Base-by-base conservation (phyloP, 2,113 vertebrate species). In the Sinocyclocheilus anshuiensis region DNA sequence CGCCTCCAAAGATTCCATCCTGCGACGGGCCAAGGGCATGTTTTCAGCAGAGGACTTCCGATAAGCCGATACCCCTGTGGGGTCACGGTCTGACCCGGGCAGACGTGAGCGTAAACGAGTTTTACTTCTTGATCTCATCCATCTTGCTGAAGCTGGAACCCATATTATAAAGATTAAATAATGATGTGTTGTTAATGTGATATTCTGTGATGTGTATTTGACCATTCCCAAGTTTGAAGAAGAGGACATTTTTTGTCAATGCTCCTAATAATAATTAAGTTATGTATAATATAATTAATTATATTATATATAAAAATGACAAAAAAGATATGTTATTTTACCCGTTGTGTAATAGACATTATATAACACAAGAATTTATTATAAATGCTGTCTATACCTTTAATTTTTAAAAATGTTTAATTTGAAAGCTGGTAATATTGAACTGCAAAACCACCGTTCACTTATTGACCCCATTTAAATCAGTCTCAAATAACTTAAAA, bases 21-120 rank as follows among this genome's bases (percentile, higher is more conserved):
- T 98, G 72, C 97, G 97, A 72, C 95, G 97, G 0, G 97, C 97
- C 90, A 96, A 94, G 91, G 97, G 97, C 92, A 97, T 99, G 97
- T 99, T 98, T 83, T 96, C 94, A 0, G 96, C 97, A 0, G 97
- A 98, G 0, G 97, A 98, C 91, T 95, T 98, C 92, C 97, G 97
- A 87, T 99, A 95, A 91, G 65, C 20, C 0, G 12, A 6, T 29
- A 48, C 9, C 4, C 20, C 8, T 10, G 7, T 71, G n/a, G 8
- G 6, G 18, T 48, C 11, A 12, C 3, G 11, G 45, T 11, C 10
- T 48, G 45, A 3, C 45, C 11, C 3, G 10, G 45, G 45, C 33
- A 57, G 48, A 6, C n/a, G 72, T 12, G 12, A 45, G 72, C 24
- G 10, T 24, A 45, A n/a, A 24, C 6, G 4, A 18, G 29, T 33